Base-by-base conservation (phyloP, 2,888 invertebrate species). In the Keiferia lycopersicella region DNA sequence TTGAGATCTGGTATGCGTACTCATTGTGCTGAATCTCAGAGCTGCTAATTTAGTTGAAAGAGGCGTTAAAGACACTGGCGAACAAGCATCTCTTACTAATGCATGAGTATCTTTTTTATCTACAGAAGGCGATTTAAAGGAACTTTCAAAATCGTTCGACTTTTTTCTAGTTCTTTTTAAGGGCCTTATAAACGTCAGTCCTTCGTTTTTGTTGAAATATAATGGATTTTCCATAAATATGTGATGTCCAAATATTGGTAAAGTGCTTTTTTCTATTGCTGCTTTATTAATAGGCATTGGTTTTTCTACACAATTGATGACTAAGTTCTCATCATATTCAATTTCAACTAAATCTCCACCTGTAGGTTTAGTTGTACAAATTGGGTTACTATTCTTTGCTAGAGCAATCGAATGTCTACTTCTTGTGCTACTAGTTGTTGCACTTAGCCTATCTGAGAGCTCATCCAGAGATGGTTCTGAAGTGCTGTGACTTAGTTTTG, bases 11-110 rank as follows among this genome's bases (percentile, higher is more conserved):
- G 79, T 81, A 73, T 91, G 84, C 57, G 87, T 82, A 73, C 88
- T 92, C 78, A 91, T 87, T 65, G 91, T 88, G 73, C 92, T 93
- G 75, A 94, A 94, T 73, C 92, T 88, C 69, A 94, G 78, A 69
- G 92, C 93, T 65, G 94, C 92, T 72, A 94, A 81, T 73, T 93
- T 93, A 65, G 88, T 87, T 66, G 94, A 93, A 73, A 94, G 83
- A 67, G 94, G 94, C 26, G 94, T 94, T 30, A 94, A 88, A 65
- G 91, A 92, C 7, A 90, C 82, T 53, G 91, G 91, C 39, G 91
- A 91, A 72, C 89, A 91, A 0, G 81, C 90, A n/a, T 90, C 88
- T 74, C 89, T 84, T 34, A 91, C 77, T 70, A 91, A 75, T 30
- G 85, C 67, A 71, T 91, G 91, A 20, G 80, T 73, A 71, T 91